A percentile compares a stretch with the other conserved stretches of the same genome.
These are phyloP conservation scores for Tyto alba DNA, from an alignment of 2,113 vertebrate genomes.

Conservation along the genomic window DNA sequence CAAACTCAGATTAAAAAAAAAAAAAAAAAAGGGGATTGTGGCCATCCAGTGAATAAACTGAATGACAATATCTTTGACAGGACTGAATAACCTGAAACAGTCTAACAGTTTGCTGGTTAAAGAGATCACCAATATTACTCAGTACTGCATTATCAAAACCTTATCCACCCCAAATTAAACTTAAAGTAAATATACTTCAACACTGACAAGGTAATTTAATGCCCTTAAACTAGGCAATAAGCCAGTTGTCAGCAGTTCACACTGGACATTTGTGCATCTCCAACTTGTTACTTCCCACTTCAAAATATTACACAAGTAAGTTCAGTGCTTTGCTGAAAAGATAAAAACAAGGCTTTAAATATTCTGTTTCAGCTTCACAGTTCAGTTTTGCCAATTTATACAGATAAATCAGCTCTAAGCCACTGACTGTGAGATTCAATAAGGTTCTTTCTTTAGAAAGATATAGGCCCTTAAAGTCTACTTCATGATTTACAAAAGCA, in stretches of 20 bases:
- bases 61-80: not conserved
- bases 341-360: not conserved
- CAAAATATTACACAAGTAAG: not conserved
- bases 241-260: not conserved
- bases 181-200: not conserved
- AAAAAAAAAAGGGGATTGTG: not conserved
- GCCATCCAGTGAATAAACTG: not conserved
- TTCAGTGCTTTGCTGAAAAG: not conserved
- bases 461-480: not conserved
- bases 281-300: not conserved
- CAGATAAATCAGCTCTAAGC: not conserved
- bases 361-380: not conserved
- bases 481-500: constrained; percentile 21
- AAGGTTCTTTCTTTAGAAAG: not conserved
- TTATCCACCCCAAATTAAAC: not conserved
- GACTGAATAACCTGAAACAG: not conserved
- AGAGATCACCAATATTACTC: not conserved
- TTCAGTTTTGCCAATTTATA: not conserved
- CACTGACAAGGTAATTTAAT: not conserved
- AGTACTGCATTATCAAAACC: not conserved
- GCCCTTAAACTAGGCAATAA: not conserved
- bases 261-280: too few relatives aligned
- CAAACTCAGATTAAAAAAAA: not conserved
- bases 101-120: not conserved
- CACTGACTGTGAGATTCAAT: not conserved